These are phyloP conservation scores for Lepidostoma basale DNA, from an alignment of 1,140 invertebrate species.

Conservation along the genomic window DNA sequence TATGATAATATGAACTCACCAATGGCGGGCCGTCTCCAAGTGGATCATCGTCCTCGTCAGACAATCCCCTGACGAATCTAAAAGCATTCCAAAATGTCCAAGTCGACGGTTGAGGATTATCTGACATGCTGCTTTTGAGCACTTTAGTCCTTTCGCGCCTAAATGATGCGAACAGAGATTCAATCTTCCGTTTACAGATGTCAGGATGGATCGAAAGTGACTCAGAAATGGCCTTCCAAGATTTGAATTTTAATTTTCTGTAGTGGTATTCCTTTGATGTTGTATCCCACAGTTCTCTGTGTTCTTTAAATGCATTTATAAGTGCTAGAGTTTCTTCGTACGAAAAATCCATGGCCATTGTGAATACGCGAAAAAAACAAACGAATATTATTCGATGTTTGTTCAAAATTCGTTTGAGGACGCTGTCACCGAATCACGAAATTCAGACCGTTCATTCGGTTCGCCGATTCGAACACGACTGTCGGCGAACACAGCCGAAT, in stretches of 20 bases:
- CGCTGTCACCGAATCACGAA: too few species aligned
- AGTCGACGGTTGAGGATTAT: conserved; percentile 23
- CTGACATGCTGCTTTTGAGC: conserved; percentile 24
- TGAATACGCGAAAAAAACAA: too few species aligned
- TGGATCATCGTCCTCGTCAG: conserved; percentile 39
- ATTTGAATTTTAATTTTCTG: conserved; percentile 28
- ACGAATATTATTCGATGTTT: too few species aligned
- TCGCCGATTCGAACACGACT: background rate
- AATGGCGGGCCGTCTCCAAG: conserved; percentile 37
- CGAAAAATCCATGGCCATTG: conserved; percentile 33
- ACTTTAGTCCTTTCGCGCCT: conserved; percentile 34
- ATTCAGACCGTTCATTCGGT: background rate
- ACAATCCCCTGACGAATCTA: conserved; percentile 39
- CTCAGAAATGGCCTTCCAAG: conserved; percentile 30
- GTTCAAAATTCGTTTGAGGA: too few species aligned
- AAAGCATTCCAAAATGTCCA: conserved; percentile 44
- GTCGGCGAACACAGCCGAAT: background rate
- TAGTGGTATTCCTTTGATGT: conserved; percentile 23
- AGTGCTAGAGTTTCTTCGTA: conserved; percentile 32
- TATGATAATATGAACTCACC: conserved; percentile 8
- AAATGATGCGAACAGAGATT: conserved; percentile 34
- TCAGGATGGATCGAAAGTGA: conserved; percentile 16
- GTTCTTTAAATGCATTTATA: conserved; percentile 32
- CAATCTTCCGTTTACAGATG: conserved; percentile 40
- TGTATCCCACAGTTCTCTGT: conserved; percentile 30